Percentiles rank a stretch among this genome's conserved stretches.
These are phyloP conservation scores for Tachina fera DNA, from an alignment of 2,888 invertebrate species.

Conservation along the genomic window DNA sequence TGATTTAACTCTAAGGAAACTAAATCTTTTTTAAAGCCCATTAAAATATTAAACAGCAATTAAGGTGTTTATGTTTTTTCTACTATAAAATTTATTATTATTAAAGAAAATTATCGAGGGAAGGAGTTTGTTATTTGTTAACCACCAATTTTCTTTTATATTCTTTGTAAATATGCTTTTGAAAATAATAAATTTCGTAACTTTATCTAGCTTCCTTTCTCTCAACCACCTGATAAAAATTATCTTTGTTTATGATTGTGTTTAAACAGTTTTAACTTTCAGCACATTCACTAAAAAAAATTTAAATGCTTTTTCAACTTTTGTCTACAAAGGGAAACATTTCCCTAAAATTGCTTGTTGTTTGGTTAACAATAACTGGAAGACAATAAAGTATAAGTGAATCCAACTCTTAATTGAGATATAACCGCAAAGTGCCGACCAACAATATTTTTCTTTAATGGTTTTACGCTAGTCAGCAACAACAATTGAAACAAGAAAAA, in stretches of 20 bases:
- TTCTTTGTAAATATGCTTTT: no score
- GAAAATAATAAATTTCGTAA: no score
- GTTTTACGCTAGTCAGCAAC: conserved; percentile 18
- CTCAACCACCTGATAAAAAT: not conserved
- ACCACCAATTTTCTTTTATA: no score
- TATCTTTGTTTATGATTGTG: not conserved
- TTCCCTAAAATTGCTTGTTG: not conserved
- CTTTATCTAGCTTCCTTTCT: not conserved
- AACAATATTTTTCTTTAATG: conserved; percentile 9
- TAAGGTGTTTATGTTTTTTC: not conserved
- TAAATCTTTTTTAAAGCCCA: not conserved
- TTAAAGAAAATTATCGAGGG: no score
- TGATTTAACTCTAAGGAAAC: not conserved
- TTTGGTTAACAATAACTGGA: not conserved
- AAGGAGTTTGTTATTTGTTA: no score
- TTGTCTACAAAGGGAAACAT: not conserved
- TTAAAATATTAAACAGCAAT: not conserved
- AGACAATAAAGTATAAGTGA: not conserved
- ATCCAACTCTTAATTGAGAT: conserved; percentile 40
- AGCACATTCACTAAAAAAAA: conserved; percentile 1
- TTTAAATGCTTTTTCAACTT: not conserved
- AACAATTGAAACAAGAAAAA: not conserved
- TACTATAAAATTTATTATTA: no score
- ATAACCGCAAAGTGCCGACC: conserved; percentile 39
- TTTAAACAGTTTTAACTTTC: not conserved